These are phyloP conservation scores for Drosophila nigrodunni DNA, from an alignment of 1,140 invertebrate genomes.

Conservation along the genomic window DNA sequence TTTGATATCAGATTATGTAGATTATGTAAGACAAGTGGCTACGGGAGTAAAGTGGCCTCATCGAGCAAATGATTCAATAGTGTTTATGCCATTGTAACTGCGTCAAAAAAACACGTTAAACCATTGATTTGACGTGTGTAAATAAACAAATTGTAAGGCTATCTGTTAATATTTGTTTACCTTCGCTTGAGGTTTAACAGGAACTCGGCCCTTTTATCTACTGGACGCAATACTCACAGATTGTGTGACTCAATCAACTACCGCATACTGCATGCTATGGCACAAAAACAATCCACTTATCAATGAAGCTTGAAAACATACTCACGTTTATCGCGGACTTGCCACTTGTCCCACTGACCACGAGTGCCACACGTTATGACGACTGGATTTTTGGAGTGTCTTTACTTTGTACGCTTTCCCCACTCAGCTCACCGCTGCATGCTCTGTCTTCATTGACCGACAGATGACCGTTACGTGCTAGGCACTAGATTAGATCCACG, in stretches of 20 bases:
- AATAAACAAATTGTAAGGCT: constrained; percentile 26
- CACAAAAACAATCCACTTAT: constrained; percentile 42
- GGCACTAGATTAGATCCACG: constrained; percentile 33
- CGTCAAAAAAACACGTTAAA: constrained; percentile 1
- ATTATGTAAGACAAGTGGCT: constrained; percentile 63
- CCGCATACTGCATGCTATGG: neutral
- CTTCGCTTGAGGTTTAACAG: constrained; percentile 9
- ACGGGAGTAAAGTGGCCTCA: constrained; percentile 14
- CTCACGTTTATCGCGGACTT: neutral
- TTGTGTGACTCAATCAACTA: constrained; percentile 18
- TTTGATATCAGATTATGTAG: constrained; percentile 26
- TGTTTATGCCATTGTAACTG: constrained; percentile 28
- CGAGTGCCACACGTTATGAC: constrained; percentile 25
- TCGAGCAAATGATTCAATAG: constrained; percentile 23
- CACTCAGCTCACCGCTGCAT: neutral
- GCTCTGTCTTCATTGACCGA: constrained; percentile 16
- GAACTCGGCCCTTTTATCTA: constrained; percentile 23
- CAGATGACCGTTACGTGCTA: constrained; percentile 38
- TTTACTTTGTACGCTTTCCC: no score
- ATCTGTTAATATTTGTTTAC: constrained; percentile 28
- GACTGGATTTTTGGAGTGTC: constrained; percentile 13
- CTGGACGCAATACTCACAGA: constrained; percentile 5
- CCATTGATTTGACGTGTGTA: constrained; percentile 1
- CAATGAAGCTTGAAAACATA: constrained; percentile 30
- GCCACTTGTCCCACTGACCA: constrained; percentile 25